phyloP scores from a whole-genome alignment of 2,888 invertebrate genomes.

The Acanthoscelides obtectus region DNA sequence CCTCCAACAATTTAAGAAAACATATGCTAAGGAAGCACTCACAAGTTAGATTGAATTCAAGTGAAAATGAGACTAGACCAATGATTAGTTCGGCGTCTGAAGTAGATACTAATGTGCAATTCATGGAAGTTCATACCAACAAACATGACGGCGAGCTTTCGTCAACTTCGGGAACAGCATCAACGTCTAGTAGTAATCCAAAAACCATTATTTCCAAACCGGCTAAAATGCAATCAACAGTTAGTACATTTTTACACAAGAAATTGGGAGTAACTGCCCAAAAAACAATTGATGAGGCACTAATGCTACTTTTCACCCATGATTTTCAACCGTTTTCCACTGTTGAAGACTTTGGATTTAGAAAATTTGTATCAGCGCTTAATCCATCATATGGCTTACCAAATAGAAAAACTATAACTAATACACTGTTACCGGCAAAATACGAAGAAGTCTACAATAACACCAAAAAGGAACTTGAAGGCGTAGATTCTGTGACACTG shows the following conservation, averaged over 20 bases:
- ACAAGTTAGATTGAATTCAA: not conserved
- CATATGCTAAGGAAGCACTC: not conserved
- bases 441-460: slow-evolving; percentile 8
- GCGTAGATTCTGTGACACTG: not conserved
- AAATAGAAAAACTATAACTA: slow-evolving; percentile 14
- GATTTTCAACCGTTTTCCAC: slow-evolving; percentile 22
- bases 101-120: not conserved
- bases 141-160: not conserved
- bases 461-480: not conserved
- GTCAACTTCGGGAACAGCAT: not conserved
- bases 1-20: not conserved
- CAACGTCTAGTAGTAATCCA: not conserved
- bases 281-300: slow-evolving; percentile 8
- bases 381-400: slow-evolving; percentile 19
- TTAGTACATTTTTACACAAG: not conserved
- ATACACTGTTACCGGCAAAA: slow-evolving; percentile 15
- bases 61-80: not conserved
- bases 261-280: not conserved
- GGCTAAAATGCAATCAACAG: not conserved
- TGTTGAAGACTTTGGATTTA: slow-evolving; percentile 19
- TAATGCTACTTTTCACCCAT: slow-evolving; percentile 15
- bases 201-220: not conserved
- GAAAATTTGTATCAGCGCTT: slow-evolving; percentile 11
- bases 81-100: not conserved
- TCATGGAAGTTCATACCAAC: not conserved